phyloP scores from a whole-genome alignment of 2,888 invertebrate genomes.

The Cosmia pyralina region DNA sequence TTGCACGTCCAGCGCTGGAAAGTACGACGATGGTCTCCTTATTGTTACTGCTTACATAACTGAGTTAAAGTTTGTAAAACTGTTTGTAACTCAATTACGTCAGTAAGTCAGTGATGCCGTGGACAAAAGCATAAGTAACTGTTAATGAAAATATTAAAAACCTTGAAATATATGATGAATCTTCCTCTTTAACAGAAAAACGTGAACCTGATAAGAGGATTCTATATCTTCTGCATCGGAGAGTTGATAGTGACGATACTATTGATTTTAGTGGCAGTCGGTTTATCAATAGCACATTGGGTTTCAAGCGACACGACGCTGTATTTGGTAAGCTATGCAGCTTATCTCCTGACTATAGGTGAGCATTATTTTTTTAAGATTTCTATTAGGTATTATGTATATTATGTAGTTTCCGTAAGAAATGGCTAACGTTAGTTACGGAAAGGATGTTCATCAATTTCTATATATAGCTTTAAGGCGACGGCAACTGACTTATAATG shows the following conservation, averaged over 20 bases:
- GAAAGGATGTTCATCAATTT: too few relatives aligned
- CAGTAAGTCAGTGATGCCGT: not conserved
- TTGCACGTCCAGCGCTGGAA: not conserved
- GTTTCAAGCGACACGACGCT: not conserved
- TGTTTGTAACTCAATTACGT: not conserved
- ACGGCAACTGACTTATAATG: too few relatives aligned
- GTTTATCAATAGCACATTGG: too few relatives aligned
- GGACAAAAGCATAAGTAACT: not conserved
- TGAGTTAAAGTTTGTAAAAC: not conserved
- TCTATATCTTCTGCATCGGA: conserved; percentile 50
- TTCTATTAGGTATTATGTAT: too few relatives aligned
- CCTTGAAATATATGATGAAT: too few relatives aligned
- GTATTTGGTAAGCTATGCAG: not conserved
- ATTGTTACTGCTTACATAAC: not conserved
- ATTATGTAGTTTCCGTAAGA: too few relatives aligned
- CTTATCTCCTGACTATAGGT: conserved; percentile 12
- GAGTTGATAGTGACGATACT: conserved; percentile 10
- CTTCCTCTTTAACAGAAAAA: conserved; percentile 59
- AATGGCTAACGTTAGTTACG: too few relatives aligned
- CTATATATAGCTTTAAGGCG: too few relatives aligned
- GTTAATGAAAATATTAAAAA: not conserved
- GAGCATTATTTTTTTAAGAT: conserved; percentile 4
- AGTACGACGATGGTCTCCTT: not conserved
- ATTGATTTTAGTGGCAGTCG: not conserved
- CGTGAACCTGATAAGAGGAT: conserved; percentile 39